Evolutionary conservation across 2,113 vertebrate species (phyloP).

Genomic region (Nothoprocta pentlandii): DNA sequence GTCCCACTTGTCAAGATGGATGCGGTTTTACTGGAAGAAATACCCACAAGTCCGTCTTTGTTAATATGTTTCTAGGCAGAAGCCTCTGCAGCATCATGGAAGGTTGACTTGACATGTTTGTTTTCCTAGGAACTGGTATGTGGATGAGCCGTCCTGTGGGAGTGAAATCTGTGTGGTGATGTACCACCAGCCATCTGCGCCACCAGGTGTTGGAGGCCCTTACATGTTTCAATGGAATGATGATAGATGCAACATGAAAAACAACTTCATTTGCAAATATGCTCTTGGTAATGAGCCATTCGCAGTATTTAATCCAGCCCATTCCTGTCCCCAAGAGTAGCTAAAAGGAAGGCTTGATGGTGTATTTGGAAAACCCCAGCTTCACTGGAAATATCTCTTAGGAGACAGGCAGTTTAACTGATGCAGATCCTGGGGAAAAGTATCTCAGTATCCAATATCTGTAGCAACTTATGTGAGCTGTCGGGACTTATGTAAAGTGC

Average conservation of each 20-base stretch:
- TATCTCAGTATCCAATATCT: background rate
- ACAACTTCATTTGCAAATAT: conserved; percentile 99
- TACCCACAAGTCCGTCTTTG: background rate
- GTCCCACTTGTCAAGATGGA: background rate
- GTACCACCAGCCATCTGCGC: conserved; percentile 88
- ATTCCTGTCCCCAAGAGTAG: background rate
- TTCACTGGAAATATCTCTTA: background rate
- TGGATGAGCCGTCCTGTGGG: conserved; percentile 93
- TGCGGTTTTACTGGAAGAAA: background rate
- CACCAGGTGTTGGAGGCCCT: conserved; percentile 79
- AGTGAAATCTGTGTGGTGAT: conserved; percentile 90
- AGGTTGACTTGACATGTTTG: background rate
- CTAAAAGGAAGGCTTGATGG: background rate
- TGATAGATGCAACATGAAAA: conserved; percentile 90
- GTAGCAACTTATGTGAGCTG: background rate
- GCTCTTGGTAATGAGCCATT: conserved; percentile 79
- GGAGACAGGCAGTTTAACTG: background rate
- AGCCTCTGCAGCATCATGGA: background rate
- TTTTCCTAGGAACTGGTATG: conserved; percentile 90
- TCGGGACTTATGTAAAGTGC: background rate
- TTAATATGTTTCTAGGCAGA: background rate
- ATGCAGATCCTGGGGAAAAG: background rate
- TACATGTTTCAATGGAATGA: conserved; percentile 94
- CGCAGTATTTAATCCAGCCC: background rate
- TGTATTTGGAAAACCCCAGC: background rate